Evolutionary conservation across 1,140 invertebrate genomes (phyloP), one percentile per base, ranked within the genome.

Genomic region (Plectrocnemia conspersa): DNA sequence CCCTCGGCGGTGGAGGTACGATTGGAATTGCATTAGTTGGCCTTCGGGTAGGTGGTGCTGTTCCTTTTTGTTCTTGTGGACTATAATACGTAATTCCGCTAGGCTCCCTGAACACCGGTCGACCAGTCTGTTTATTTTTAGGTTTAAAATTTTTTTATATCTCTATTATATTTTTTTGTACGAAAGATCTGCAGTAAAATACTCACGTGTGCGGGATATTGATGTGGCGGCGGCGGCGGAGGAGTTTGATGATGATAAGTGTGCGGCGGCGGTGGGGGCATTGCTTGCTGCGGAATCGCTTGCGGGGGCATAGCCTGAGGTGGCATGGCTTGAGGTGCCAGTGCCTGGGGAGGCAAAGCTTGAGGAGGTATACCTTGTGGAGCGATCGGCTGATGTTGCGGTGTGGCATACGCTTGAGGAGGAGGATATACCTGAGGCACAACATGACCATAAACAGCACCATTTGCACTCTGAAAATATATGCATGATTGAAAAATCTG

Each of bases 21-120:
- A 73, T 73, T 27, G 71, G 71, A 49, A 73, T 73, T 15, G 71
- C 69, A 58, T 70, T 73, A 16, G 69, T 73, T 11, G 70, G 71
- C 24, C 71, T 65, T 36, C 70, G 62, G 10, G 49, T 52, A 1
- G 58, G 58, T 4, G 52, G 53, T 10, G 48, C 24, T 25, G 55
- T 15, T 2, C 58, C 58, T 22, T 60, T 60, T 35, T 60, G 58
- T 25, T 60, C 58, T 41, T 60, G 58, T 15, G 58, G 58, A 45
- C 58, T 60, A 40, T 60, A 60, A 29, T 55, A 60, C 2, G 58
- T 60, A 24, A 60, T 60, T 1, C 58, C 58, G 15, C 53, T 56
- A 0, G 58, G 58, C 22, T 55, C 58, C 13, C 53, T 33, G 41
- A 55, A 60, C 42, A 60, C 58, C 2, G 58, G n/a, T 6, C 58